Evolutionary conservation across 2,888 invertebrate species (phyloP), one percentile per base, ranked within the genome.

Genomic region (Trichopria drosophilae): DNA sequence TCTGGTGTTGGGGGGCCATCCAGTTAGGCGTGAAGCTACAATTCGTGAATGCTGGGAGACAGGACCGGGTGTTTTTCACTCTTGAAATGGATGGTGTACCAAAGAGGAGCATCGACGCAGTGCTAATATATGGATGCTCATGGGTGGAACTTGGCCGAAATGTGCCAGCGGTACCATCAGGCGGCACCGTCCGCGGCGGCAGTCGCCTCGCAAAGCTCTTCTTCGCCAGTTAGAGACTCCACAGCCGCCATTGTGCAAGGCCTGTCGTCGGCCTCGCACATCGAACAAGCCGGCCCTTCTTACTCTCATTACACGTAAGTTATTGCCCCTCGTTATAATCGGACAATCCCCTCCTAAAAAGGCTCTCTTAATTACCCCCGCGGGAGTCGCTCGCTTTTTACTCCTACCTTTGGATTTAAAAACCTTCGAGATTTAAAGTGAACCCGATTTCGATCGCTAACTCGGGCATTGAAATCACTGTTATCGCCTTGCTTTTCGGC

Each of bases 131-230:
- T 75, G 75, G 75, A 75, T 72, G 73, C 75, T 73, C 75, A 75
- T 75, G 75, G 75, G 66, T 75, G 75, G 75, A 75, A 75, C 65
- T 73, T 75, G 75, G 75, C 75, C 74, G 75, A 75, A 65, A 75
- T 75, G 75, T 75, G 75, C 72, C 75, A 75, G 72, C 75, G 75
- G 62, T 75, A 75, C 67, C 75, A 75, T 68, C 75, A 75, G 67
- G 70, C 69, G 66, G 67, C 71, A 69, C 70, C 70, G 58, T 62
- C 66, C 62, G 66, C 56, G 44, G 52, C 58, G 47, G 43, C 52
- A n/a, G n/a, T n/a, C n/a, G n/a, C n/a, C n/a, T n/a, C n/a, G n/a
- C n/a, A n/a, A n/a, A n/a, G n/a, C n/a, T n/a, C n/a, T n/a, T n/a
- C n/a, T n/a, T n/a, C 75, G 51, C 69, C 75, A 63, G 72, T 65